Evolutionary conservation across 2,113 vertebrate species (phyloP).

Genomic region (Benitochromis conjunctus): DNA sequence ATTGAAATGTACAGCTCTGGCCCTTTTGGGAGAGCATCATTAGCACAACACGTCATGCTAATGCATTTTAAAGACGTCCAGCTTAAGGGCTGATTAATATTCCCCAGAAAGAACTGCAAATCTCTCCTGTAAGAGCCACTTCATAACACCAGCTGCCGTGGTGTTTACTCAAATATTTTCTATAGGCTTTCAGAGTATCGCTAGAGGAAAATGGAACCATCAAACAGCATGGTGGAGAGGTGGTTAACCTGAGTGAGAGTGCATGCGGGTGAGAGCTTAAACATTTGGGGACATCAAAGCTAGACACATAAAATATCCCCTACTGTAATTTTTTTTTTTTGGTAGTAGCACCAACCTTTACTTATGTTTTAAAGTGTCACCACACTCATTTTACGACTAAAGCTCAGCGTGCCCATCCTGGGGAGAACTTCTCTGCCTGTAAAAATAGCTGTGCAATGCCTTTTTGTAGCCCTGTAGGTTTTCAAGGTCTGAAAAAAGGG

Average conservation of each 20-base stretch:
- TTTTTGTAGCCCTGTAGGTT: not conserved
- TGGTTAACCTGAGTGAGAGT: not conserved
- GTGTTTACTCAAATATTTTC: conserved; percentile 12
- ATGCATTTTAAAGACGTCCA: conserved; percentile 49
- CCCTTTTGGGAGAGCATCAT: conserved; percentile 35
- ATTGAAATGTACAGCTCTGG: conserved; percentile 30
- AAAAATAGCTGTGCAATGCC: not conserved
- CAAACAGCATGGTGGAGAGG: not conserved
- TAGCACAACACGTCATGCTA: conserved; percentile 36
- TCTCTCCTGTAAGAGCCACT: conserved; percentile 25
- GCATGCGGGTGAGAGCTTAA: not conserved
- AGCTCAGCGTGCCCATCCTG: not conserved
- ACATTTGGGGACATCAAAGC: not conserved
- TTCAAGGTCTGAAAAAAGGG: not conserved
- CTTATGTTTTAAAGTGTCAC: not conserved
- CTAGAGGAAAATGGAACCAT: not conserved
- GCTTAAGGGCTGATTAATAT: conserved; percentile 58
- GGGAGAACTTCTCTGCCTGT: not conserved
- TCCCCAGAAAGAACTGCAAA: conserved; percentile 24
- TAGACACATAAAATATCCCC: not conserved
- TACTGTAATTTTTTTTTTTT: not conserved
- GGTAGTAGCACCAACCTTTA: not conserved
- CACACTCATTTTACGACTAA: not conserved
- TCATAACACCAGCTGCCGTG: conserved; percentile 37
- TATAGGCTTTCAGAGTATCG: not conserved